Evolutionary conservation across 2,888 invertebrate genomes (phyloP), one percentile per base, ranked within the genome.

Genomic region (Callinectes sapidus): DNA sequence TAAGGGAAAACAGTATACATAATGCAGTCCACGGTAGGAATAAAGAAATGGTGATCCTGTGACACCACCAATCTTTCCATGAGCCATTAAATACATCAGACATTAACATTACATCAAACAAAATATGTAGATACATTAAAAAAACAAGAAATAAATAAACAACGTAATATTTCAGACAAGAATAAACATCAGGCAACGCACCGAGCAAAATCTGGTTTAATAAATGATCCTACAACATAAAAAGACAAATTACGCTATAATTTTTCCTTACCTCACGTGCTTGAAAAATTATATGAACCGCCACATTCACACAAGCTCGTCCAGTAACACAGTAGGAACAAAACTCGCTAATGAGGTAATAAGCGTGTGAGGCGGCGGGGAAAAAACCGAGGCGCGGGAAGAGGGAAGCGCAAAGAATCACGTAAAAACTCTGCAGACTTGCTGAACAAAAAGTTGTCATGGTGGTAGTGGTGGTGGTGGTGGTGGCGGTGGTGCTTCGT

Each of bases 301-400:
- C 81, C 35, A 35, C 35, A 32, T 35, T 81, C 81, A 81, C 81
- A 81, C 81, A 32, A 35, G 81, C 81, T 81, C 81, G 35, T 81
- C 35, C 18, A 16, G 13, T 81, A 16, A 81, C 81, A 81, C 81
- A 35, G 35, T 10, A 35, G 81, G 35, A 81, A 81, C 71, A 77
- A 81, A 81, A 81, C 81, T 81, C 81, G 35, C 35, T 81, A 81
- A 81, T 81, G 81, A 81, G 81, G 35, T 81, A 81, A 81, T 81
- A 81, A 81, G 81, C 81, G 81, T 81, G 48, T 32, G 87, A 87
- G 87, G 55, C 28, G n/a, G 32, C 54, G 48, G 48, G 42, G 61
- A 77, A 81, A 66, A 71, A 89, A 42, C 55, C 23, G 55, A 35
- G n/a, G 28, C 18, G 23, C 39, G 35, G 42, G 39, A 71, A 71